Evolutionary conservation across 1,140 invertebrate species (phyloP).

Genomic region (Drosophila mauritiana): DNA sequence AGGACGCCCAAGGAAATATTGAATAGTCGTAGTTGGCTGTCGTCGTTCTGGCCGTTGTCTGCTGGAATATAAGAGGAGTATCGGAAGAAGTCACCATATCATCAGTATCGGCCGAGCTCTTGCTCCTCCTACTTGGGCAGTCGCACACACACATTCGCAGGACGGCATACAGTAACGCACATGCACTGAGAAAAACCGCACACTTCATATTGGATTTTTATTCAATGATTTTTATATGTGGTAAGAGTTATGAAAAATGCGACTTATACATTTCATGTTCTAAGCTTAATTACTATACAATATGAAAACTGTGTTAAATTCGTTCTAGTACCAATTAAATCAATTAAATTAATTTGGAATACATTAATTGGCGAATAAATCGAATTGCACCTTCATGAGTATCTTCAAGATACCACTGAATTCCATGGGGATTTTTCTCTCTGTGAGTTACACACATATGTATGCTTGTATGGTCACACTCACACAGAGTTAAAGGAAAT

Average conservation of each 20-base stretch:
- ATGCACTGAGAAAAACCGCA: conserved; percentile 1
- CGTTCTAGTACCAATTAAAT: no score
- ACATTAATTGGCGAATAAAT: no score
- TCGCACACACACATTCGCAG: conserved; percentile 11
- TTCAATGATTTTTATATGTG: no score
- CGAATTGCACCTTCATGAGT: no score
- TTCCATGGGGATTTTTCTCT: neutral
- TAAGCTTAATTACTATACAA: no score
- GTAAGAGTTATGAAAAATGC: no score
- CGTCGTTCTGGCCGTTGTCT: conserved; percentile 8
- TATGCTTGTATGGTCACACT: conserved; percentile 6
- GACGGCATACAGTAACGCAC: neutral
- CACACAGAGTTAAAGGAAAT: conserved; percentile 71
- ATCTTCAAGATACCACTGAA: no score
- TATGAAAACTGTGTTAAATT: no score
- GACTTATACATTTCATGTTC: no score
- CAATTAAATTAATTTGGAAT: no score
- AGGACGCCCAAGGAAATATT: conserved; percentile 53
- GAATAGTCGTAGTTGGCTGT: conserved; percentile 42
- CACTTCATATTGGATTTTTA: neutral
- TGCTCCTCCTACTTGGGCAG: conserved; percentile 48
- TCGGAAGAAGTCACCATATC: conserved; percentile 46
- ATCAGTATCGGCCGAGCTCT: conserved; percentile 45
- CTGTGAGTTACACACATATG: conserved; percentile 4
- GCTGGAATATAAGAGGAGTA: conserved; percentile 13